phyloP scores from a whole-genome alignment of 1,140 invertebrate species.

The Drosophila tsacasi region DNA sequence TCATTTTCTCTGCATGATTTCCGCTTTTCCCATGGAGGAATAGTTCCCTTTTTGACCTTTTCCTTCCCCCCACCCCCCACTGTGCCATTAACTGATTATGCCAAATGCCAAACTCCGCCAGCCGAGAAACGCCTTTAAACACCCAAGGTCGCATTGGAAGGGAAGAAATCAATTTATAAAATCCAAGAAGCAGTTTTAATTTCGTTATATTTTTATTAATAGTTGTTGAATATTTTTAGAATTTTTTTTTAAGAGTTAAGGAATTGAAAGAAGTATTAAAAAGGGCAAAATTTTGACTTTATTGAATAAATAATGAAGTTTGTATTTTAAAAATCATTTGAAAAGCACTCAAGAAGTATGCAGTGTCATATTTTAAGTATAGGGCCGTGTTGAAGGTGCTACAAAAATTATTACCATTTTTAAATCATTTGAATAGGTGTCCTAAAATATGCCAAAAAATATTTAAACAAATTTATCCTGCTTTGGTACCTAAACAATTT shows the following conservation, averaged over 20 bases:
- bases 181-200: background rate
- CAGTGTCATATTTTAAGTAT: background rate
- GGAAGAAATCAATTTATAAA: background rate
- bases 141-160: too few relatives aligned
- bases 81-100: constrained; percentile 21
- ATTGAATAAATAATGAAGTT: too few relatives aligned
- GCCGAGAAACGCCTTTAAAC: background rate
- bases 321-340: too few relatives aligned
- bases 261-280: too few relatives aligned
- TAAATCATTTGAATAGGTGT: too few relatives aligned
- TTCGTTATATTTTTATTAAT: too few relatives aligned
- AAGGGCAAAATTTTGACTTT: too few relatives aligned
- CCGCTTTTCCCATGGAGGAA: constrained; percentile 3
- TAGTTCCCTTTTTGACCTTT: background rate
- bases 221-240: background rate
- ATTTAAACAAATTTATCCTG: too few relatives aligned
- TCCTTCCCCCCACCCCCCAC: background rate
- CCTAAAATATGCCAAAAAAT: too few relatives aligned
- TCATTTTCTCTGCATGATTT: constrained; percentile 17
- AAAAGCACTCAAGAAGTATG: background rate
- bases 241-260: background rate
- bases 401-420: too few relatives aligned
- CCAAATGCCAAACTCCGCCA: constrained; percentile 11
- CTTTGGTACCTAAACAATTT: too few relatives aligned
- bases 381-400: too few relatives aligned